Conservation (phyloP, 2,888 invertebrate species). For the Timema cristinae region DNA sequence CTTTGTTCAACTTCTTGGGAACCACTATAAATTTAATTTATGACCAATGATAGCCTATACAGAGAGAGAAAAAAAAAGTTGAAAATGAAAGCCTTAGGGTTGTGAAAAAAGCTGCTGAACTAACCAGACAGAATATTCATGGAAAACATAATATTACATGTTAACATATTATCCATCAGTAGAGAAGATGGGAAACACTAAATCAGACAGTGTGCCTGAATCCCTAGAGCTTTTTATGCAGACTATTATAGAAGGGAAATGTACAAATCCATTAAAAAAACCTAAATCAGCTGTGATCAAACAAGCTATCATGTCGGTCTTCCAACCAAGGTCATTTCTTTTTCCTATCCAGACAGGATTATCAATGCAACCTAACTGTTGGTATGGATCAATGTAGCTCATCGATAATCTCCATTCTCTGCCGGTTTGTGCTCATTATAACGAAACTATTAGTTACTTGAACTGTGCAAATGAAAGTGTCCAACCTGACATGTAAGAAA, state of each 20-base stretch:
- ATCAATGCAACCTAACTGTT: background rate
- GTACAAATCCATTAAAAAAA: background rate
- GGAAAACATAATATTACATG: background rate
- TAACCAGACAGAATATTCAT: background rate
- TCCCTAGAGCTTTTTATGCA: background rate
- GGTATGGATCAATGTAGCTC: conserved; percentile 1
- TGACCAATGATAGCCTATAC: background rate
- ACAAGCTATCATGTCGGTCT: background rate
- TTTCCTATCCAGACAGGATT: background rate
- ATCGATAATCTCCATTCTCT: background rate
- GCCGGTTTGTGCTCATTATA: background rate
- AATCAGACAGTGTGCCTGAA: background rate
- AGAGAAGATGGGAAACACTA: background rate
- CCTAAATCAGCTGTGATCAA: background rate
- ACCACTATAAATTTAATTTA: background rate
- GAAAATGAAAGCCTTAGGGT: background rate
- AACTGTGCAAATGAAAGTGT: too few species aligned
- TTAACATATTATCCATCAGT: background rate
- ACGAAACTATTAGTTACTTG: too few species aligned
- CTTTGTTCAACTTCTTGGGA: conserved; percentile 4
- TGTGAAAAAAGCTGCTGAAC: background rate
- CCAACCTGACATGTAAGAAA: background rate
- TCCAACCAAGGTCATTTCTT: background rate
- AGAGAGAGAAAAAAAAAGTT: background rate
- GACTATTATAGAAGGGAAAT: background rate